Conservation (phyloP, 2,113 vertebrate species). For the Lycocorax pyrrhopterus region DNA sequence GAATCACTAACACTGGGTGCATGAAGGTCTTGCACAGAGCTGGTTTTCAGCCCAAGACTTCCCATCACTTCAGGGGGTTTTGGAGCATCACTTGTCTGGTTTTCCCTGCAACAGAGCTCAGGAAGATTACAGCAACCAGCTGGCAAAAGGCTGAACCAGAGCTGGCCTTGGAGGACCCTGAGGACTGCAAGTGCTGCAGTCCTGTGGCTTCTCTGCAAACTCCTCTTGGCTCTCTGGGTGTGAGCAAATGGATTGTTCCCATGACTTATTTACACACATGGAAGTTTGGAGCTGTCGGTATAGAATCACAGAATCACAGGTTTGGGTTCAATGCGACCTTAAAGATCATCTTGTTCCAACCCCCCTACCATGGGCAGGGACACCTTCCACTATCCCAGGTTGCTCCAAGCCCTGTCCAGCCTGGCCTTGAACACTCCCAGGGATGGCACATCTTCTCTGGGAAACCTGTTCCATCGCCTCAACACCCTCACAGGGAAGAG, state of each 20-base stretch:
- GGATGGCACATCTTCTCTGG: too few relatives aligned
- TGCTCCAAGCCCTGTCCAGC: neutral
- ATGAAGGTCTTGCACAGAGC: neutral
- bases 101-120: neutral
- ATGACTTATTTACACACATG: neutral
- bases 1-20: neutral
- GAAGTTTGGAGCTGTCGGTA: neutral
- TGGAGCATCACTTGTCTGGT: neutral
- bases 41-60: neutral
- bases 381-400: neutral
- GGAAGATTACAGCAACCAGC: neutral
- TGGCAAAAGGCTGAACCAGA: neutral
- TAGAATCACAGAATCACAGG: neutral
- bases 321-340: neutral
- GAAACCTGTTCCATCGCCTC: neutral
- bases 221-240: neutral
- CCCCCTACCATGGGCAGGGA: neutral
- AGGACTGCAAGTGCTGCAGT: neutral
- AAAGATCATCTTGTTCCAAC: neutral
- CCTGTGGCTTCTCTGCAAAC: neutral
- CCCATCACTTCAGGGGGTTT: neutral
- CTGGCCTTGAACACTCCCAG: neutral
- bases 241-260: neutral
- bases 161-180: neutral
- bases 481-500: neutral